Percentiles rank a stretch among this genome's conserved stretches.
phyloP scores from a whole-genome alignment of 2,797 vertebrate genomes.

The Eulemur rubriventer region DNA sequence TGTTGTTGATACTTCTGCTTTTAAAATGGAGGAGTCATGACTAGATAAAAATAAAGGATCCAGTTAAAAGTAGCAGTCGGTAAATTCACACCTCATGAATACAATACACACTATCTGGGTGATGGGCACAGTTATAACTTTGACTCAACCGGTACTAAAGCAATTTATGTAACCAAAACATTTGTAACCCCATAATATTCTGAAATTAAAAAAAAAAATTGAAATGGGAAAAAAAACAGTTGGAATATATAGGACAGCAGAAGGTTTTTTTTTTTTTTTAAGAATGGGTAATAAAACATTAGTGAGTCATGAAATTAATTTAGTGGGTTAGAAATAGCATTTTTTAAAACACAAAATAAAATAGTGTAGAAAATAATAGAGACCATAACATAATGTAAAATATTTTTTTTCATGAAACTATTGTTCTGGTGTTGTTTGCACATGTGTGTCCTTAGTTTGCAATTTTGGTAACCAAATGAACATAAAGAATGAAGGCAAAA shows the following conservation, averaged over 20 bases:
- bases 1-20: not conserved
- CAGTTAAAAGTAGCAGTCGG: not conserved
- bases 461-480: not conserved
- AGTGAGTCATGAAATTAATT: not conserved
- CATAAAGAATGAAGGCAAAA: not conserved
- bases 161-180: too few relatives aligned
- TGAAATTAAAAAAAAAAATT: too few relatives aligned
- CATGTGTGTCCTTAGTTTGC: not conserved
- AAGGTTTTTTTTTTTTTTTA: not conserved
- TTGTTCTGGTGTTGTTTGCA: not conserved
- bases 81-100: too few relatives aligned
- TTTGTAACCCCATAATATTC: too few relatives aligned
- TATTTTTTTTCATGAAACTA: not conserved
- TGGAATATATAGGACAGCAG: not conserved
- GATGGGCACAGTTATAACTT: too few relatives aligned
- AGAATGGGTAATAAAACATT: not conserved
- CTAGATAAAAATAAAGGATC: not conserved
- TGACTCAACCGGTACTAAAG: too few relatives aligned
- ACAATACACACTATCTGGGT: too few relatives aligned
- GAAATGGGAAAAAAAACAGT: too few relatives aligned
- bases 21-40: not conserved
- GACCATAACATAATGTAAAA: not conserved
- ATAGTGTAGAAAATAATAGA: not conserved
- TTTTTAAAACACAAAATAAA: not conserved
- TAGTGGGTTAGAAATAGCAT: not conserved